Evolutionary conservation across 2,797 vertebrate genomes (phyloP), one percentile per base, ranked within the genome.

Genomic region (Dromococcyx pavoninus): DNA sequence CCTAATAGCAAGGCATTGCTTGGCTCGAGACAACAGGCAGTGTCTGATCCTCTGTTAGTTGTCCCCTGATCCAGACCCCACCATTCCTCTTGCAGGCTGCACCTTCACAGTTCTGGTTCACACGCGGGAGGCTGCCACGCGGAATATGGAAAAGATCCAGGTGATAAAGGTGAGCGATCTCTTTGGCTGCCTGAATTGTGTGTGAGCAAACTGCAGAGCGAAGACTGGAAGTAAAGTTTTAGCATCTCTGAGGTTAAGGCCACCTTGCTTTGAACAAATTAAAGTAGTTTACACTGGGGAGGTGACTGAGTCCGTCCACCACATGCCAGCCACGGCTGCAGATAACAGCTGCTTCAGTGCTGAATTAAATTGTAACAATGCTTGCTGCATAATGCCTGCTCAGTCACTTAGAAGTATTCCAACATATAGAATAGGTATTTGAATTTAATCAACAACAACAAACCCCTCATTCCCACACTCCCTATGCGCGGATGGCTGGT

Each of bases 91-190:
- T 82, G 27, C 95, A 99, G 99, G 99, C 17, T 99, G 99, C 88
- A 99, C 99, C 30, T 99, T 99, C 94, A 99, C 99, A 2, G 98
- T 99, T 22, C 96, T 99, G 41, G 99, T 99, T n/a, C 99, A 99
- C 92, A 99, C 99, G 0, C 98, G 99, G 94, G 99, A 99, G 95
- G 99, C 99, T 17, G 99, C 99, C 57, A 99, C 99, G 7, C 98
- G 99, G 37, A 99, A 99, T 96, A 99, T 99, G 99, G 99, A 99
- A 86, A 99, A 99, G 95, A 98, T 99, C 96, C 99, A 99, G 96
- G 99, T 99, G 92, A 99, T 99, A 94, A 99, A 99, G 98, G 99
- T 99, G 92, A 97, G 97, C 16, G 9, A 41, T 9, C 10, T 1
- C 37, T 33, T 28, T 28, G 56, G 33, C 23, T 41, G 16, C 33